Evolutionary conservation across 1,140 invertebrate species (phyloP), one percentile per base, ranked within the genome.

Genomic region (Whitmania pigra): DNA sequence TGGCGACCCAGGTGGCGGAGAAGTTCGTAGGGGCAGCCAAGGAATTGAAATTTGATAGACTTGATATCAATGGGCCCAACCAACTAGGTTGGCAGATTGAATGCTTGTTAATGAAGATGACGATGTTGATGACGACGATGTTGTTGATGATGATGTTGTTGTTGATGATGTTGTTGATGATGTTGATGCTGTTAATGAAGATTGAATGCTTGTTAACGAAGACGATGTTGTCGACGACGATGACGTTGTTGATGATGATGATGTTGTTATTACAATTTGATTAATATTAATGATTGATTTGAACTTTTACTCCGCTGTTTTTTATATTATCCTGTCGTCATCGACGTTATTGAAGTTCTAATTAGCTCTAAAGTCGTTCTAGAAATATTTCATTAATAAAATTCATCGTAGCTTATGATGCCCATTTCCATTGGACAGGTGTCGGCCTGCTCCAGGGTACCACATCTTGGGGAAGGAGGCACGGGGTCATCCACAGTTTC

Each of bases 11-110:
- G 27, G 11, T 73, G 9, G 67, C 67, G 4, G 72, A 73, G 27
- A 68, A 67, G 67, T 73, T 73, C 27, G 36, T 69, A 29, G 17
- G 49, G 25, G 72, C 67, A 29, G 72, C 27, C 25, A 43, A 55
- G n/a, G 72, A 73, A 27, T 20, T 70, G 31, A 66, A 49, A 3
- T 73, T 31, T 57, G 53, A 73, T 7, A 43, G 29, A n/a, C 5
- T 69, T 20, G 72, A 73, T 69, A 18, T 73, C 31, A 73, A 71
- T 36, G 72, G 72, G 27, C 40, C 67, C 25, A 57, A 70, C 27
- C 66, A 70, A 53, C 43, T 70, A 25, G 69, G 69, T 70, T 4
- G 69, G 13, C 43, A 49, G 15, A 29, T 67, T 57, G 2, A 27
- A n/a, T 57, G 20, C 2, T 57, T 57, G 2, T 57, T 57, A 5